Base-by-base conservation (phyloP, 2,888 invertebrate species). In the Steromphala cineraria region DNA sequence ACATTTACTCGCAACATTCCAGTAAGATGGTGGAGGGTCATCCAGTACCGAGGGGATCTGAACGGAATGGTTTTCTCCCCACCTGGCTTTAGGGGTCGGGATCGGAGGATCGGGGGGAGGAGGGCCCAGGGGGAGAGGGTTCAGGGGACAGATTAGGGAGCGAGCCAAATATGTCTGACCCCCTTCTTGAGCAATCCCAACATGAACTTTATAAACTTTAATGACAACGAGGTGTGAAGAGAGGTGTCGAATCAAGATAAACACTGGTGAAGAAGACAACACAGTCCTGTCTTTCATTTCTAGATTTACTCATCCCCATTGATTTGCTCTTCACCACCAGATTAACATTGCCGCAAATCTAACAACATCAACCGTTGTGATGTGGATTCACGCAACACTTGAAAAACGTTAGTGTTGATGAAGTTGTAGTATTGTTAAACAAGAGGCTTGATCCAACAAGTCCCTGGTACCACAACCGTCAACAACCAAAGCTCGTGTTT, bases 131-230 rank as follows among this genome's bases (percentile, higher is more conserved):
- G 67, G 15, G 24, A 2, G 67, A 15, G 40, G 28, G 71, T 31
- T 28, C 2, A 10, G 40, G 36, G 36, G 40, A 31, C 40, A 71
- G 36, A 71, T 71, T 36, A 40, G 28, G 71, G 71, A 36, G 21
- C 13, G 40, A 17, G 36, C 71, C 40, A 19, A 71, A 46, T 46
- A 46, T 46, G 46, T 46, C 8, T 46, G 46, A 5, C 46, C 46
- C 46, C 36, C 71, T 71, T 36, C 31, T 36, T 28, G 36, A 17
- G n/a, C 71, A 71, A 31, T 31, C 36, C 19, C 36, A n/a, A 71
- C 71, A 36, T 71, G 71, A 71, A 71, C 71, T 31, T 71, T 36
- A 71, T 71, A 71, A 71, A 71, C 71, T 71, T 71, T 71, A 71
- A 71, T 71, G 36, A 19, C 71, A 71, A 40, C n/a, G 40, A 71